phyloP scores from a whole-genome alignment of 1,140 invertebrate genomes.

The Brachionus paranguensis region DNA sequence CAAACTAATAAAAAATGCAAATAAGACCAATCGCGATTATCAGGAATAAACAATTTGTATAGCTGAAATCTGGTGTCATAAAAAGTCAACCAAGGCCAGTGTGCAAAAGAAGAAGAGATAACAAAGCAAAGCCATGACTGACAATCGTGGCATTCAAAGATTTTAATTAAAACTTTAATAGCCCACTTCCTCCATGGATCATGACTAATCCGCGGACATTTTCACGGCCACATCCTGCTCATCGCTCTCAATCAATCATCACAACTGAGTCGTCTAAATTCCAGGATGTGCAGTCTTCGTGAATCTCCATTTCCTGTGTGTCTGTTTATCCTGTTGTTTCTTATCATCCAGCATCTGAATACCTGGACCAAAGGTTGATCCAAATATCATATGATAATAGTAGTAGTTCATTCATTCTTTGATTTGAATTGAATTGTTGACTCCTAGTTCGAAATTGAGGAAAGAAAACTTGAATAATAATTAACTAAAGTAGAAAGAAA shows the following conservation, averaged over 20 bases:
- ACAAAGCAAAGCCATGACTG: not conserved
- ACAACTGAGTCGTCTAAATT: not conserved
- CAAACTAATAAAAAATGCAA: constrained; percentile 34
- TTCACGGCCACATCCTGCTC: not conserved
- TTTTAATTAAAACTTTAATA: not conserved
- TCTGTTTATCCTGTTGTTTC: not conserved
- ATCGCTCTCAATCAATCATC: constrained; percentile 9
- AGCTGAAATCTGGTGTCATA: not conserved
- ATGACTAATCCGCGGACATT: constrained; percentile 10
- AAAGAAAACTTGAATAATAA: no score
- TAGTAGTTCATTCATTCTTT: no score
- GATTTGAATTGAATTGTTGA: no score
- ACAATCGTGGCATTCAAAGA: not conserved
- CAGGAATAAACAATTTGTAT: constrained; percentile 33
- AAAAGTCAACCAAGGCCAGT: not conserved
- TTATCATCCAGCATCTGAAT: not conserved
- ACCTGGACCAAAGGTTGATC: not conserved
- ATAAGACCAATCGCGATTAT: not conserved
- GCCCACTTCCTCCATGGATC: not conserved
- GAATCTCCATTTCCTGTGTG: not conserved
- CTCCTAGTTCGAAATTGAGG: no score
- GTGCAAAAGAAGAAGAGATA: not conserved
- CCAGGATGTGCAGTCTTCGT: not conserved
- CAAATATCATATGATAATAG: constrained; percentile 19
- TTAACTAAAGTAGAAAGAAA: no score